Evolutionary conservation across 2,888 invertebrate genomes (phyloP), one percentile per base, ranked within the genome.

Genomic region (Dryocosmus kuriphilus): DNA sequence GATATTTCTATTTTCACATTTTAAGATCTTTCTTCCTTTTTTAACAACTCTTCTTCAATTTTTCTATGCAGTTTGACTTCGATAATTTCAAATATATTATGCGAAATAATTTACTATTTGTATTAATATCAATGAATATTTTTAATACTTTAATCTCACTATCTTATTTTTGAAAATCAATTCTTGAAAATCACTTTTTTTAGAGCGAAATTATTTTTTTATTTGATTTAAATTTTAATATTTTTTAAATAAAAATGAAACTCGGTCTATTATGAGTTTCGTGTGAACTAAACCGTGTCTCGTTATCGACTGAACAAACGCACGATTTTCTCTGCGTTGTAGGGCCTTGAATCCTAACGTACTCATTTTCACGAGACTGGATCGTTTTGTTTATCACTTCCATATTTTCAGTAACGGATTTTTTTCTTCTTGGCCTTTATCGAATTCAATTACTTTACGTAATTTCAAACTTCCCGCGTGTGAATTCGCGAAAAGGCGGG

Each of bases 221-320:
- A 4, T 24, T 57, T 57, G 14, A 24, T 57, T 57, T 24, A 22
- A 24, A 22, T 14, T 57, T 57, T 57, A 4, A 55, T 51, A 11
- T 14, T 11, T 5, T 57, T 57, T 14, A 14, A 27, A 8, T 14
- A n/a, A 32, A 51, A 46, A n/a, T 16, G 5, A 16, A 51, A 51
- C 51, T 30, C n/a, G 30, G 19, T 51, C 1, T 46, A 27, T 71
- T 51, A 51, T 51, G 32, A 30, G 41, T 74, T 73, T 74, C 57
- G 41, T 41, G 46, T 75, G 32, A 73, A 77, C 67, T 74, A 74
- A 79, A 62, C 75, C 65, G 80, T 83, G 80, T 77, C 86, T 85
- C 83, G 86, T 84, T 85, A 83, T 84, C 85, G 83, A 86, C 86
- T 83, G 87, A 84, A 83, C 75, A 83, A 83, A 78, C 75, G 81